Percentiles rank a stretch among this genome's conserved stretches.
Evolutionary conservation across 2,797 vertebrate genomes (phyloP).

Genomic region (Cynopterus sphinx): DNA sequence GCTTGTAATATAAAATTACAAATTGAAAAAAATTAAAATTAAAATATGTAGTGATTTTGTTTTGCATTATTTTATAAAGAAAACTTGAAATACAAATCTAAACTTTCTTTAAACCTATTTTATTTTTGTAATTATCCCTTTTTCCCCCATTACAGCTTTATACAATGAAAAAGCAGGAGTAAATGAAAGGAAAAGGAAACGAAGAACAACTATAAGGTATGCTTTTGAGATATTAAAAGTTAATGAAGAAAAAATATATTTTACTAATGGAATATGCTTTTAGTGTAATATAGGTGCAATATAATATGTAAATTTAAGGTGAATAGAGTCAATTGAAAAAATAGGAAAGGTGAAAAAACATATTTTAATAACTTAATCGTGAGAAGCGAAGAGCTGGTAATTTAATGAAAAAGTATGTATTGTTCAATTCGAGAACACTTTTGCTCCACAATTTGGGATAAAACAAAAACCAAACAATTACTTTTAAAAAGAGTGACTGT

Average conservation of each 20-base stretch:
- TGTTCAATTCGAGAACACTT: not conserved
- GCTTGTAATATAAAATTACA: not conserved
- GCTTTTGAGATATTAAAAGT: not conserved
- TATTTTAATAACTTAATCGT: not conserved
- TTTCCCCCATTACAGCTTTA: conserved; percentile 88
- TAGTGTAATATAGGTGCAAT: not conserved
- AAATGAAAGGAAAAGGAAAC: conserved; percentile 97
- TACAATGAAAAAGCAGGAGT: conserved; percentile 97
- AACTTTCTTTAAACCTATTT: not conserved
- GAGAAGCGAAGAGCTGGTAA: not conserved
- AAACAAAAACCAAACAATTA: not conserved
- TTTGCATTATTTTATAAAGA: not conserved
- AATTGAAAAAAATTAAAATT: not conserved
- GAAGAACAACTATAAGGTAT: conserved; percentile 98
- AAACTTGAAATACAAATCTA: conserved; percentile 3
- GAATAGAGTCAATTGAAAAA: not conserved
- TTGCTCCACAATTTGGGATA: not conserved
- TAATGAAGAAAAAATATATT: not conserved
- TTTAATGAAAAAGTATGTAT: not conserved
- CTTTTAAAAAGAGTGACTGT: not conserved
- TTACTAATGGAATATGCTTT: not conserved
- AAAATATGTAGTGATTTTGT: not conserved
- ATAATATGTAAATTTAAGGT: not conserved
- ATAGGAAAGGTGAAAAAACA: not conserved
- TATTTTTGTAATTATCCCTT: not conserved